Evolutionary conservation across 30 jellyfish, hydroid and myxozoan genomes (phyloP), one percentile per base, ranked within the genome.

Genomic region (Sanderia malayensis): DNA sequence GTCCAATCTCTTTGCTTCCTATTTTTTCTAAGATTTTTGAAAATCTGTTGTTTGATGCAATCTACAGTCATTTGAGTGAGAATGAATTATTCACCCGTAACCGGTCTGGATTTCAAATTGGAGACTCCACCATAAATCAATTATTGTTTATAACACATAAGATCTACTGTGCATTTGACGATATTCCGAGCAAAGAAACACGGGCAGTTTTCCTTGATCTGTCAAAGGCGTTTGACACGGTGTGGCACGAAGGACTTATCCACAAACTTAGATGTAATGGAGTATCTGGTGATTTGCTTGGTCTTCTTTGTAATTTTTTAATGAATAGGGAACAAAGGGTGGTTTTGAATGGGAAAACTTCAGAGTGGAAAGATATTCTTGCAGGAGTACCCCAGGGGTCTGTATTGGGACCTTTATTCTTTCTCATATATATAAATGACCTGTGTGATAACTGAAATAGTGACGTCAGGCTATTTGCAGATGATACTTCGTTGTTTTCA

Each of bases 301-400:
- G 52, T 4, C 86, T 74, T 46, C 44, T 76, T 64, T 61, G 45
- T 46, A 61, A 64, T 45, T 76, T 76, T 47, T 74, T 76, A 17
- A 44, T 19, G 44, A 71, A 63, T 62, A 18, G 72, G 29, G 49
- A 76, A 30, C 88, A 76, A 65, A 71, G 64, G 44, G 58, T 62
- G 25, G 71, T 76, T 32, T 26, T 76, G 47, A 76, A 63, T 76
- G 88, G 88, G 10, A 41, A 76, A 61, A 61, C 60, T 44, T 76
- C 80, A 8, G 41, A 61, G 19, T 76, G 72, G 88, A 74, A 53
- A 33, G 66, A 58, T 44, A 60, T 58, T 31, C 59, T 69, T 1
- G 86, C 86, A 26, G 88, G 88, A 9, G 88, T 76, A 44, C 88
- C 80, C 80, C 88, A 76, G 71, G 80, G 62, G 2, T 62, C 80